phyloP scores from a whole-genome alignment of 2,113 vertebrate genomes.

The Nibea albiflora region DNA sequence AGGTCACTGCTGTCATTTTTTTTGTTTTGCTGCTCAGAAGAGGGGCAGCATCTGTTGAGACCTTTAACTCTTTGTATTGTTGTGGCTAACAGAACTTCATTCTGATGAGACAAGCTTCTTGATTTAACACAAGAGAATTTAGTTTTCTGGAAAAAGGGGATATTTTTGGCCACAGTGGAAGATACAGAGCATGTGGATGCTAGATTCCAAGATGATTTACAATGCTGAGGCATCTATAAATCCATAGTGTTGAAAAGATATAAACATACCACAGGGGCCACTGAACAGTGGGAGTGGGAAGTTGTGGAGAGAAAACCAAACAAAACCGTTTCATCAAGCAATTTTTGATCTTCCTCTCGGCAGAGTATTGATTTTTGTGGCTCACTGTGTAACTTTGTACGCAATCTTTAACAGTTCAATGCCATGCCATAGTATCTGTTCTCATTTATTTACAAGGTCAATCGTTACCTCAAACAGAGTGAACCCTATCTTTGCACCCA shows the following conservation, averaged over 20 bases:
- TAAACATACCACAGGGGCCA: constrained; percentile 71
- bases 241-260: constrained; percentile 71
- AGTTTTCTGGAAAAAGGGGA: constrained; percentile 64
- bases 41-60: constrained; percentile 57
- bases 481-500: constrained; percentile 14
- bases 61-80: constrained; percentile 46
- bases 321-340: constrained; percentile 63
- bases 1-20: constrained; percentile 52
- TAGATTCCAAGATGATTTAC: constrained; percentile 75
- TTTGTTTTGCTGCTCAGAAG: constrained; percentile 26
- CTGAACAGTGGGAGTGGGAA: constrained; percentile 68
- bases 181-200: constrained; percentile 55
- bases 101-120: constrained; percentile 60
- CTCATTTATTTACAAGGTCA: constrained; percentile 75
- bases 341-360: constrained; percentile 59
- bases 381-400: constrained; percentile 54
- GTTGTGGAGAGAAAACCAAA: constrained; percentile 63
- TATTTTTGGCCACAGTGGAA: constrained; percentile 63
- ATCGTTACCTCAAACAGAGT: constrained; percentile 55
- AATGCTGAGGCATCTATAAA: constrained; percentile 68
- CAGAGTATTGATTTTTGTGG: constrained; percentile 60
- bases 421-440: constrained; percentile 27
- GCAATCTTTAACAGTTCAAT: constrained; percentile 57
- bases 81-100: constrained; percentile 54
- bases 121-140: constrained; percentile 71